Conservation (phyloP, 2,888 invertebrate species). For the Perithous albicinctus region DNA sequence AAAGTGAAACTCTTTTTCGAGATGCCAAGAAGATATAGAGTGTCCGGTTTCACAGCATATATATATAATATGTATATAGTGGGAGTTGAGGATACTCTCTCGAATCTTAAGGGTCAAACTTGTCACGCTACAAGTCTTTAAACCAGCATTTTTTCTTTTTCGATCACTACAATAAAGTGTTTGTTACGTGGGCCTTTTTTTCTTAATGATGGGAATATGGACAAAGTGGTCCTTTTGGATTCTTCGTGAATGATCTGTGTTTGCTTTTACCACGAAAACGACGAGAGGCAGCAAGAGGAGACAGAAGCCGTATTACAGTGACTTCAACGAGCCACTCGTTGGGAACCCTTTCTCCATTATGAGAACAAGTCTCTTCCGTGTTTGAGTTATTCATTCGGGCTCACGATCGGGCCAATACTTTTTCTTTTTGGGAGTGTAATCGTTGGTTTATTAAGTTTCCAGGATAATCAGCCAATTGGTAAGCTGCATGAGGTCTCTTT, state of each 20-base stretch:
- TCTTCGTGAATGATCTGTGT: slow-evolving; percentile 13
- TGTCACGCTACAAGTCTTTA: slow-evolving; percentile 8
- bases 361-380: slow-evolving; percentile 7
- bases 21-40: slow-evolving; percentile 29
- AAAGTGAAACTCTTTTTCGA: slow-evolving; percentile 27
- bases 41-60: slow-evolving; percentile 13
- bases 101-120: slow-evolving; percentile 17
- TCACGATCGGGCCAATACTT: slow-evolving; percentile 16
- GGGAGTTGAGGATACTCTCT: slow-evolving; percentile 23
- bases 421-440: background rate
- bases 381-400: slow-evolving; percentile 34
- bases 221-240: background rate
- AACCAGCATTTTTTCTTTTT: slow-evolving; percentile 20
- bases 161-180: slow-evolving; percentile 4
- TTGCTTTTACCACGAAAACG: slow-evolving; percentile 38
- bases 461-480: background rate
- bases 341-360: slow-evolving; percentile 5
- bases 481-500: background rate
- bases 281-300: background rate
- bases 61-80: background rate
- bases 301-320: background rate
- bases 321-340: background rate
- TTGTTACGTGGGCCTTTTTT: slow-evolving; percentile 18
- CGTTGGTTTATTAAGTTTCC: background rate
- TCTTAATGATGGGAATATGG: slow-evolving; percentile 2